Base-by-base conservation (phyloP, 1,140 invertebrate genomes). In the Dreissena rostriformis region DNA sequence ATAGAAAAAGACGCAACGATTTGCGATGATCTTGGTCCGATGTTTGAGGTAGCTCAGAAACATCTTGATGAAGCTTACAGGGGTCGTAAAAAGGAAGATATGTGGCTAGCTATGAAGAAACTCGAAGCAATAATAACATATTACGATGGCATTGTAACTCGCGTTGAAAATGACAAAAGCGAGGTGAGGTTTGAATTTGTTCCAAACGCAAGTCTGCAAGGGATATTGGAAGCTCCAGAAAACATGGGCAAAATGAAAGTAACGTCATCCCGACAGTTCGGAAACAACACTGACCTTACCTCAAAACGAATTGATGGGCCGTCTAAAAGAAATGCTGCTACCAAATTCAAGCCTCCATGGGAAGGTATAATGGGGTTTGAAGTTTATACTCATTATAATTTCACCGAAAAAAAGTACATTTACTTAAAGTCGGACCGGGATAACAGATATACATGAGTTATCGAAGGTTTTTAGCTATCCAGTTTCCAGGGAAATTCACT, bases 211-310 rank as follows among this genome's bases (percentile, higher is more conserved):
- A 68, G 63, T 82, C 26, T 82, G 17, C 11, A 39, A 12, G 70
- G 39, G 51, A 70, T 82, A 15, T 49, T 82, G 10, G 66, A 73
- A 22, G 57, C 19, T n/a, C 57, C 79, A 0, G 79, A 82, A n/a
- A 82, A 82, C 65, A 49, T 82, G 14, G 79, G 79, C 1, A 72
- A 39, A 52, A 51, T 82, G 68, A 82, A 82, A 61, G 26, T 82
- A 12, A 66, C 70, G 22, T 65, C 55, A 1, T 82, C 79, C 1
- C 39, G 79, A 22, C 22, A 65, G 0, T 57, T 73, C 65, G 79
- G 79, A 19, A 71, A 73, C 52, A 29, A 65, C 61, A 61, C 57
- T 19, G 52, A 39, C 4, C 11, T 82, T 15, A 73, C 55, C 49
- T 5, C 29, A 15, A 73, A 52, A 12, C 28, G 51, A 15, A 49